phyloP scores from a whole-genome alignment of 2,888 invertebrate genomes.

The Octodonta nipae region DNA sequence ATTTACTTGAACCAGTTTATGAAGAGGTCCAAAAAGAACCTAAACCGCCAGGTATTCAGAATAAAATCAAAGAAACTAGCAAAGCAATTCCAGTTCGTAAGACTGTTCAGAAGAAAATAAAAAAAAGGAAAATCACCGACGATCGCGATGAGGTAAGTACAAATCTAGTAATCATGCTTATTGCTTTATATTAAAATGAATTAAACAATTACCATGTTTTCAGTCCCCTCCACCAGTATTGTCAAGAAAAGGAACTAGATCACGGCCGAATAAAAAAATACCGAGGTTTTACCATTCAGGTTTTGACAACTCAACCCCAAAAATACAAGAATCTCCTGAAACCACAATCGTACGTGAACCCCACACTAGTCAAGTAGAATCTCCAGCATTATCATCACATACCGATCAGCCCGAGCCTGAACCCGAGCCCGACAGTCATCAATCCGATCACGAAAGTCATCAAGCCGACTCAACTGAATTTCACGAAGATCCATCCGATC shows the following conservation, averaged over 20 bases:
- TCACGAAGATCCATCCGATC: slow-evolving; percentile 18
- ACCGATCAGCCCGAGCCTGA: background rate
- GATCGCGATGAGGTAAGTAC: slow-evolving; percentile 20
- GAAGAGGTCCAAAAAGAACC: slow-evolving; percentile 24
- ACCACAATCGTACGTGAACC: slow-evolving; percentile 11
- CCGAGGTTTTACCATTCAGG: slow-evolving; percentile 29
- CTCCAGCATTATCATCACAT: too few relatives aligned
- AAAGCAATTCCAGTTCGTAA: slow-evolving; percentile 13
- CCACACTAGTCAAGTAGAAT: slow-evolving; percentile 14
- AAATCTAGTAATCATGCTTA: background rate
- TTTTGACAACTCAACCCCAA: slow-evolving; percentile 5
- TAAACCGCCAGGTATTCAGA: slow-evolving; percentile 11
- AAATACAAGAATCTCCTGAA: slow-evolving; percentile 13
- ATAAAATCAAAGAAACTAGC: too few relatives aligned
- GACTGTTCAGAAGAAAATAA: slow-evolving; percentile 11
- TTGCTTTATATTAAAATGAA: too few relatives aligned
- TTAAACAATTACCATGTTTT: slow-evolving; percentile 12
- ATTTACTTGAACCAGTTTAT: slow-evolving; percentile 28
- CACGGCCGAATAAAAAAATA: slow-evolving; percentile 33
- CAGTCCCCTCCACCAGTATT: slow-evolving; percentile 28
- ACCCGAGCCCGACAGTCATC: background rate
- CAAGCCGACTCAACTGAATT: slow-evolving; percentile 10
- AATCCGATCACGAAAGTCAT: slow-evolving; percentile 12
- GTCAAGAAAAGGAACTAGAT: slow-evolving; percentile 31
- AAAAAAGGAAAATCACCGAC: slow-evolving; percentile 17